A percentile compares a stretch with the other conserved stretches of the same genome.
phyloP scores from a whole-genome alignment of 1,140 invertebrate genomes.

The Reticulitermes speratus region DNA sequence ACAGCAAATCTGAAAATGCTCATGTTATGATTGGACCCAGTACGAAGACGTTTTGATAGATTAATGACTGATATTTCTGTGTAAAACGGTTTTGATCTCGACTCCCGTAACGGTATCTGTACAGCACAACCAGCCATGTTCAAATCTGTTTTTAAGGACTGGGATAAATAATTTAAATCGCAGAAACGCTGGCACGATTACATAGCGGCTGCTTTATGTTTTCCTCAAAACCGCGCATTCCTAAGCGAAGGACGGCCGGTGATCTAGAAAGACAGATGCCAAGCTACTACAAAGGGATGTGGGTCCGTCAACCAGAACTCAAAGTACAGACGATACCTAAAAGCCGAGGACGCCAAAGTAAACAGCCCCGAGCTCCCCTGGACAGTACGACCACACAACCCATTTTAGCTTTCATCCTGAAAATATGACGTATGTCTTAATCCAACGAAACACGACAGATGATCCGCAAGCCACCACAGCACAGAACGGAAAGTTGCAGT shows the following conservation, averaged over 20 bases:
- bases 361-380: background rate
- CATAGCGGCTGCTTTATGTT: background rate
- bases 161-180: background rate
- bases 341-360: background rate
- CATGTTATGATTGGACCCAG: no score
- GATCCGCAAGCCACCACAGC: no score
- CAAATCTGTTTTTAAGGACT: conserved; percentile 2
- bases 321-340: background rate
- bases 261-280: conserved; percentile 2
- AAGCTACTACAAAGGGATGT: conserved; percentile 1
- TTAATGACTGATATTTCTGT: no score
- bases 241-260: background rate
- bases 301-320: background rate
- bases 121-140: background rate
- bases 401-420: conserved; percentile 13
- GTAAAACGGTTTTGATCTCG: no score
- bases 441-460: background rate
- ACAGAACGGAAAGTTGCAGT: no score
- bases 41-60: no score
- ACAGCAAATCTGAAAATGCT: no score
- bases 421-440: background rate
- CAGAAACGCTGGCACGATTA: background rate
- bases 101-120: no score
- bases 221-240: conserved; percentile 10
- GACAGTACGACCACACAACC: background rate